These are phyloP conservation scores for Drosophila parthenogenetica DNA, from an alignment of 2,888 invertebrate species.

Conservation along the genomic window DNA sequence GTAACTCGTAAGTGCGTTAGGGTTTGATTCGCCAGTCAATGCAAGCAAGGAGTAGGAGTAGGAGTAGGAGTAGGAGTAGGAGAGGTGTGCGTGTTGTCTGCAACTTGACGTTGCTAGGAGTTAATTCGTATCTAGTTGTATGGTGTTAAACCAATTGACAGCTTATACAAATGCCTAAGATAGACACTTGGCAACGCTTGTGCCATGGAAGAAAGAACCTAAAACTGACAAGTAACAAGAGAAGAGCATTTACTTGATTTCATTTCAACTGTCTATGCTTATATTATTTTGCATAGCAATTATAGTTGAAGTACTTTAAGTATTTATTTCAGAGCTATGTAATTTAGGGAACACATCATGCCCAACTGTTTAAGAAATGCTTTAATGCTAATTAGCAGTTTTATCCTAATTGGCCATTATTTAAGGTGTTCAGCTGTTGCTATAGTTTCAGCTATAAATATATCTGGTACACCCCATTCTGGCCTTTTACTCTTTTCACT, in stretches of 20 bases:
- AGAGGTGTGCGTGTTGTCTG: conserved; percentile 1
- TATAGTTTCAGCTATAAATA: conserved; percentile 6
- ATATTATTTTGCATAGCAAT: too few relatives aligned
- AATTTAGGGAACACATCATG: neutral
- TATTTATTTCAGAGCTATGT: too few relatives aligned
- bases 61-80: neutral
- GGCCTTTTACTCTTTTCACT: neutral
- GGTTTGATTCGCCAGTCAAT: conserved; percentile 21
- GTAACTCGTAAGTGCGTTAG: conserved; percentile 45
- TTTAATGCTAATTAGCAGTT: conserved; percentile 3
- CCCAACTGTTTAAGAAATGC: neutral
- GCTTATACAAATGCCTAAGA: conserved; percentile 33
- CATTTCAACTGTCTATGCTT: neutral
- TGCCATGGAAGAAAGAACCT: conserved; percentile 1
- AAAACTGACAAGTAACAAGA: conserved; percentile 28
- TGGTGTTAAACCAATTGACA: conserved; percentile 27
- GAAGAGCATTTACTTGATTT: neutral
- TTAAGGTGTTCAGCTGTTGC: conserved; percentile 8
- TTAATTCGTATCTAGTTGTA: conserved; percentile 40
- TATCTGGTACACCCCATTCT: neutral
- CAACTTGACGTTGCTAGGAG: conserved; percentile 31
- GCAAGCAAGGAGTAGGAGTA: neutral
- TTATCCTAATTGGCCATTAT: neutral
- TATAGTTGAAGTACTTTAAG: too few relatives aligned
- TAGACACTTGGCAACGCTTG: neutral